These are phyloP conservation scores for Gobius niger DNA, from an alignment of 2,113 vertebrate species.

Conservation along the genomic window DNA sequence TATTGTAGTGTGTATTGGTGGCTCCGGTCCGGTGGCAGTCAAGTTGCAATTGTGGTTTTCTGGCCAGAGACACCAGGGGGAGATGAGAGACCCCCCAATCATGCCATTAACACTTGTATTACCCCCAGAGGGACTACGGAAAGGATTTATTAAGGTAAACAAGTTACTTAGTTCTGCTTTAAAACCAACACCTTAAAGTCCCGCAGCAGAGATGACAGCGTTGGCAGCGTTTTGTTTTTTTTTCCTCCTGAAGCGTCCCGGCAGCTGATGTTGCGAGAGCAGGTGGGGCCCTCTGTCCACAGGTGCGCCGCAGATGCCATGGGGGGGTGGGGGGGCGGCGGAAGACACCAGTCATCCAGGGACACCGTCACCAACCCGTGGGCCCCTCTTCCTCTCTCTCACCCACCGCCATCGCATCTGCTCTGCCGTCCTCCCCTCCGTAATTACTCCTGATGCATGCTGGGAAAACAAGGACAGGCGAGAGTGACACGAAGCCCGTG, in stretches of 20 bases:
- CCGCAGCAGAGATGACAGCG: too few relatives aligned
- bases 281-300: conserved; percentile 67
- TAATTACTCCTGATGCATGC: conserved; percentile 78
- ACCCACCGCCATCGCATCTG: conserved; percentile 78
- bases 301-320: conserved; percentile 79
- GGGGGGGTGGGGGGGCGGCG: conserved; percentile 16
- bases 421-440: conserved; percentile 69
- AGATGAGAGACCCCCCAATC: too few relatives aligned
- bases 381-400: conserved; percentile 53
- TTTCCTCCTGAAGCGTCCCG: conserved; percentile 20
- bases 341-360: conserved; percentile 67
- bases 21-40: too few relatives aligned
- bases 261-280: conserved; percentile 64
- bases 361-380: conserved; percentile 63
- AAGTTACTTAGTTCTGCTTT: too few relatives aligned
- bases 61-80: too few relatives aligned
- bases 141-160: too few relatives aligned
- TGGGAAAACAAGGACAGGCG: conserved; percentile 56
- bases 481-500: conserved; percentile 50
- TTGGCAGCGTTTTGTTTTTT: too few relatives aligned
- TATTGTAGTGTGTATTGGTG: too few relatives aligned
- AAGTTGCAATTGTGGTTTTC: too few relatives aligned
- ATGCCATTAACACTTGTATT: too few relatives aligned
- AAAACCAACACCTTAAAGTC: background rate
- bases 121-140: too few relatives aligned